Evolutionary conservation across 2,888 invertebrate genomes (phyloP), one percentile per base, ranked within the genome.

Genomic region (Piscicola geometra): DNA sequence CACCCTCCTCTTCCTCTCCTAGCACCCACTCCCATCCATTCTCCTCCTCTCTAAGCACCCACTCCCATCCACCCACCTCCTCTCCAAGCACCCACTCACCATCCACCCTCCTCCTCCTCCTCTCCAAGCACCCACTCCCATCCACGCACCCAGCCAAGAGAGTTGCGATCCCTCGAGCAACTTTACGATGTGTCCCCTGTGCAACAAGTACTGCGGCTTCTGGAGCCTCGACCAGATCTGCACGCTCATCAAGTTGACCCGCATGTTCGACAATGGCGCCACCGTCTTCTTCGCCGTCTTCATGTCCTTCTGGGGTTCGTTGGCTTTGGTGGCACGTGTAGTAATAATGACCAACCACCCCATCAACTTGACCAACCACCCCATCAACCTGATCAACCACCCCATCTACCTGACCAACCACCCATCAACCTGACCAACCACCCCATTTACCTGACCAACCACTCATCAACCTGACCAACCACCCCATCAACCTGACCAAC

Each of bases 291-390:
- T 85, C 81, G 83, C 85, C 33, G 81, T 85, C 60, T 85, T 86
- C 78, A 85, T 86, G 84, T 83, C 85, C 1, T 79, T 86, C 0
- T 86, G 86, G 86, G 84, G 92, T 80, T 90, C 81, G 77, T 47
- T 15, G 9, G 21, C 50, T 15, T 47, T 47, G 50, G 21, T 15
- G 9, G 50, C 21, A 47, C 21, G 50, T 47, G 50, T 47, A 47
- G 9, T 47, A 47, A 47, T 47, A 15, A 15, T 21, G 9, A 47
- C n/a, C n/a, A n/a, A n/a, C n/a, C n/a, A n/a, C n/a, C n/a, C n/a
- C n/a, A n/a, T n/a, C n/a, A n/a, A n/a, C n/a, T n/a, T n/a, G n/a
- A n/a, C n/a, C n/a, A n/a, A n/a, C n/a, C n/a, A n/a, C n/a, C n/a
- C n/a, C n/a, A 47, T 15, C 21, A 47, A 21, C 35, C 5, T 0